phyloP scores from a whole-genome alignment of 2,797 vertebrate species.

The Dipus sagitta region DNA sequence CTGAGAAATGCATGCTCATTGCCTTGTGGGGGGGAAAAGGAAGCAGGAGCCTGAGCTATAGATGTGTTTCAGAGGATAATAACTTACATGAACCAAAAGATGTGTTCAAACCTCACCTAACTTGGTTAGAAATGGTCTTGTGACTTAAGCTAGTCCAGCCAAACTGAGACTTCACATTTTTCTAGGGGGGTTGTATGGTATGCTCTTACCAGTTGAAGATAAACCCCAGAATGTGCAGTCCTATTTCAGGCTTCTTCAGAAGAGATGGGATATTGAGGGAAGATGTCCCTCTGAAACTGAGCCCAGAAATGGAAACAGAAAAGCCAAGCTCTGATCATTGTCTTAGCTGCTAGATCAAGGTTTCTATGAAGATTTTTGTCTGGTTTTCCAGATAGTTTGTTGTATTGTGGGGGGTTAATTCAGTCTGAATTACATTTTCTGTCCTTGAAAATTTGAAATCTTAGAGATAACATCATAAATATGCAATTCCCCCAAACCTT shows the following conservation, averaged over 20 bases:
- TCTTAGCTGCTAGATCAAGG: background rate
- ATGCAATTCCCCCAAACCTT: background rate
- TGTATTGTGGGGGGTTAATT: conserved; percentile 34
- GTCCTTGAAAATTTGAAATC: conserved; percentile 23
- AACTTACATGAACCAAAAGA: background rate
- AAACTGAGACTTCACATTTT: background rate
- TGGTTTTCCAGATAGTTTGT: background rate
- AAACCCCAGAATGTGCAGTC: background rate
- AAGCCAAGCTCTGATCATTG: background rate
- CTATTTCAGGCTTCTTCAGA: background rate
- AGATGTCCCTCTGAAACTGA: background rate
- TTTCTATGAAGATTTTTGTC: background rate
- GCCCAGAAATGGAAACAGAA: background rate
- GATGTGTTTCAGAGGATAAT: background rate
- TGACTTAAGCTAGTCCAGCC: background rate
- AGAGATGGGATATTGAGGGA: background rate
- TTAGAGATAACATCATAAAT: background rate
- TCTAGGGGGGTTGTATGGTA: background rate
- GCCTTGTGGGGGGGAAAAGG: background rate
- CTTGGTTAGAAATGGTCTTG: background rate
- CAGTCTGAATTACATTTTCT: conserved; percentile 39
- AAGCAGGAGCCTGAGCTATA: background rate
- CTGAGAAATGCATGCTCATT: background rate
- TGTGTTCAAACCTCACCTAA: background rate
- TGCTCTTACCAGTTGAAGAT: background rate